phyloP scores from a whole-genome alignment of 2,888 invertebrate species.

The Lithophane semibrunnea region DNA sequence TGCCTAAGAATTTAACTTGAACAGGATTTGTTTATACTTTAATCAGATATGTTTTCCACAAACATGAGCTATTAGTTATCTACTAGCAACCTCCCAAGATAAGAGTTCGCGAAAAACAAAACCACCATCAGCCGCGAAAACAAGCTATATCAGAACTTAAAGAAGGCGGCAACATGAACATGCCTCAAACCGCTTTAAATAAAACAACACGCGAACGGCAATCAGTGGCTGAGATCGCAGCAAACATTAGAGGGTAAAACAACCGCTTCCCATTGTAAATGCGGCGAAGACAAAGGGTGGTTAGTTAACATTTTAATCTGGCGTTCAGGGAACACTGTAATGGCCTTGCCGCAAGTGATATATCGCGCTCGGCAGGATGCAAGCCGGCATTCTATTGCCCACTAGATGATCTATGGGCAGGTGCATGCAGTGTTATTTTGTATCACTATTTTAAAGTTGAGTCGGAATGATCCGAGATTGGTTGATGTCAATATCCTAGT shows the following conservation, averaged over 20 bases:
- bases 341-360: constrained; percentile 77
- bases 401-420: constrained; percentile 75
- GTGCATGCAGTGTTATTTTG: constrained; percentile 68
- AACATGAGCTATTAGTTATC: constrained; percentile 29
- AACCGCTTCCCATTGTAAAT: constrained; percentile 77
- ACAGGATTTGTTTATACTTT: background rate
- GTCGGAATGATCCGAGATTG: constrained; percentile 5
- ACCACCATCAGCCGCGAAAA: constrained; percentile 29
- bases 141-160: constrained; percentile 52
- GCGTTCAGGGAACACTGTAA: constrained; percentile 76
- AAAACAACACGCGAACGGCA: constrained; percentile 74
- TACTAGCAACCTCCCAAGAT: constrained; percentile 35
- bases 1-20: background rate
- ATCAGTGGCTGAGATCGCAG: constrained; percentile 74
- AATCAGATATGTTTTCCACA: background rate
- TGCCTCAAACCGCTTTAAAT: constrained; percentile 63
- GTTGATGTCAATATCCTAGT: background rate
- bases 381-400: constrained; percentile 78
- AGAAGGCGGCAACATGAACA: constrained; percentile 59
- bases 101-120: constrained; percentile 34
- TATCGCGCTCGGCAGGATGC: constrained; percentile 74
- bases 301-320: constrained; percentile 85
- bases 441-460: constrained; percentile 33
- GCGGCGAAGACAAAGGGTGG: constrained; percentile 79
- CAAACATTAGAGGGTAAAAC: constrained; percentile 76